Evolutionary conservation across 2,113 vertebrate species (phyloP), one percentile per base, ranked within the genome.

Genomic region (Prunella fulvescens): DNA sequence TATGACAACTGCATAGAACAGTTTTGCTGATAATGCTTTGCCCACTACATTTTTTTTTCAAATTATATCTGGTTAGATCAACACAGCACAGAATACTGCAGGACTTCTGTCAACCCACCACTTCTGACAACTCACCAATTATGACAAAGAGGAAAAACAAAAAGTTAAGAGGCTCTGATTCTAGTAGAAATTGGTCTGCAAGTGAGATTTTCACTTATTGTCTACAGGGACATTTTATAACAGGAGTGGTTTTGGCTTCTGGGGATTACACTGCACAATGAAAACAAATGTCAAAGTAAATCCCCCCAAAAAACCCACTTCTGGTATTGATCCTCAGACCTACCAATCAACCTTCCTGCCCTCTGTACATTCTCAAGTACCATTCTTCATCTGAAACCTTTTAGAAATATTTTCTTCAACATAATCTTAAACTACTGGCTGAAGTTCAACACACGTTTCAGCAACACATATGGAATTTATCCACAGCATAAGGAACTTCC

Each of bases 251-350:
- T 95, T 92, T 42, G 86, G 58, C 61, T 95, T 82, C 10, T 95
- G 94, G 61, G 72, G 73, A 95, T 97, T 96, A 96, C 26, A 83
- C 47, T 93, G 50, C 92, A 85, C 96, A 97, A 95, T 56, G 83
- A 96, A 97, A 98, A 95, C 87, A 94, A 96, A 96, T 76, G 95
- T 97, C 89, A 94, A 84, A 92, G 85, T 92, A 97, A 97, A 96
- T 95, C 88, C 92, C 81, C 45, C 58, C 56, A 35, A 90, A 96
- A 89, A 97, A 92, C n/a, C 5, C 29, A 86, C 84, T 97, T 95
- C 81, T 97, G 83, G n/a, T 93, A 94, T 90, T 92, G 96, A 97
- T 84, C 80, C 79, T 89, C 60, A 91, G 88, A 83, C 84, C 86
- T 60, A 91, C 90, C 90, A 58, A 66, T 86, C 93, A 95, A 92